Conservation (phyloP, 23 tunicate genomes). For the Ascidia mentula region DNA sequence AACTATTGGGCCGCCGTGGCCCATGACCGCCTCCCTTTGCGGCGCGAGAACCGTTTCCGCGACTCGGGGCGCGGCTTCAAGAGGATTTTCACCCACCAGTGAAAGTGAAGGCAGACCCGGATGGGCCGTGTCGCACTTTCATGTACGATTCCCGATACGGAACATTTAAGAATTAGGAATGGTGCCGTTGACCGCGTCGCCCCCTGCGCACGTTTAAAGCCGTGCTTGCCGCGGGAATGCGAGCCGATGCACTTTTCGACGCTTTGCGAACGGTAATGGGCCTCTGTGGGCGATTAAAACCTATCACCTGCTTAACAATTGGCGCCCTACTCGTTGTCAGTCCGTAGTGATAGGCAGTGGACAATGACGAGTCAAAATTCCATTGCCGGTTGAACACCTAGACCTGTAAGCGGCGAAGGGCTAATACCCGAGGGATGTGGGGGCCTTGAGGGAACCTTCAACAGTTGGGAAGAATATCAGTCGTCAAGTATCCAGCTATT, state of each 20-base stretch:
- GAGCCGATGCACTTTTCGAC: neutral
- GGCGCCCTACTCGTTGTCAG: too few species aligned
- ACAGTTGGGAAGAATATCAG: too few species aligned
- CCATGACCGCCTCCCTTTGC: neutral
- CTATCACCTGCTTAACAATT: too few species aligned
- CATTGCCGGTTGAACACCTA: too few species aligned
- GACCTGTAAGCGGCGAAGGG: too few species aligned
- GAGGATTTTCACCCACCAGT: constrained; percentile 1
- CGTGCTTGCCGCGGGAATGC: neutral
- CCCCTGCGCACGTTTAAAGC: neutral
- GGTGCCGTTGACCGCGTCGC: neutral
- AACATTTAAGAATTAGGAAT: constrained; percentile 1
- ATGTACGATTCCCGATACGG: neutral
- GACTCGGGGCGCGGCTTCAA: neutral
- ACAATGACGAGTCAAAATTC: too few species aligned
- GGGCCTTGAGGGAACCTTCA: too few species aligned
- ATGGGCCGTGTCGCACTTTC: neutral
- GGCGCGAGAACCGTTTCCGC: constrained; percentile 7
- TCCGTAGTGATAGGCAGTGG: too few species aligned
- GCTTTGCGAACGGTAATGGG: neutral
- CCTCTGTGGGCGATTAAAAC: neutral
- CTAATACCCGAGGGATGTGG: too few species aligned
- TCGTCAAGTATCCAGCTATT: too few species aligned
- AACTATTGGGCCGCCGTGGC: neutral
- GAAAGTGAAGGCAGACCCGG: neutral